A percentile compares a stretch with the other conserved stretches of the same genome.
Evolutionary conservation across 1,140 invertebrate species (phyloP).

Genomic region (Apis mellifera): DNA sequence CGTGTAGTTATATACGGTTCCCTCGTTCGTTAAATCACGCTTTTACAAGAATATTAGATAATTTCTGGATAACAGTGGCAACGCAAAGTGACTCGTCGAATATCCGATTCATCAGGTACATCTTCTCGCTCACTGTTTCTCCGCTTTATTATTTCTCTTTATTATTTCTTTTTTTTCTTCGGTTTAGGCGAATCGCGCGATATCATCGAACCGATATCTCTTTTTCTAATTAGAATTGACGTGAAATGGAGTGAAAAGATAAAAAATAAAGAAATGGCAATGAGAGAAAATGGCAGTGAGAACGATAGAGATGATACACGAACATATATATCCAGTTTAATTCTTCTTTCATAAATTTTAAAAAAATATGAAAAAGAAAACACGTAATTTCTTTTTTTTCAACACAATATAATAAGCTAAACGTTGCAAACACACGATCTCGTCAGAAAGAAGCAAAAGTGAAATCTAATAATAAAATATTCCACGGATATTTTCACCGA

Average conservation of each 20-base stretch:
- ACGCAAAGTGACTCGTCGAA: constrained; percentile 51
- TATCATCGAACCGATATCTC: constrained; percentile 13
- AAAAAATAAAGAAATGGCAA: not conserved
- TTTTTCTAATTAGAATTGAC: constrained; percentile 12
- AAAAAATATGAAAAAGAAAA: constrained; percentile 63
- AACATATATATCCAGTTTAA: constrained; percentile 29
- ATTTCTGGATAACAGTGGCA: constrained; percentile 40
- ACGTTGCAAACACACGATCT: constrained; percentile 57
- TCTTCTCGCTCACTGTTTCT: constrained; percentile 52
- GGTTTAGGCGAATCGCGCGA: constrained; percentile 39
- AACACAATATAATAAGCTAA: constrained; percentile 45
- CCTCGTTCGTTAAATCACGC: not conserved
- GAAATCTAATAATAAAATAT: constrained; percentile 63
- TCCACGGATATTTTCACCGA: constrained; percentile 16
- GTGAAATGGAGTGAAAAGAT: constrained; percentile 2
- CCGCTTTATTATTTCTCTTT: not conserved
- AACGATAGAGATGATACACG: constrained; percentile 43
- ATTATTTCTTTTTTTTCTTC: not conserved
- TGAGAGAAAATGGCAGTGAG: constrained; percentile 4
- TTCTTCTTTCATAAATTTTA: constrained; percentile 44
- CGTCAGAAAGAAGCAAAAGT: constrained; percentile 54
- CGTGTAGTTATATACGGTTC: not conserved
- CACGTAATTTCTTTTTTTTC: constrained; percentile 9
- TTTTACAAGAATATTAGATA: constrained; percentile 31
- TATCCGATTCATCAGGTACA: constrained; percentile 68